Evolutionary conservation across 1,140 invertebrate species (phyloP).

Genomic region (Ephestia elutella): DNA sequence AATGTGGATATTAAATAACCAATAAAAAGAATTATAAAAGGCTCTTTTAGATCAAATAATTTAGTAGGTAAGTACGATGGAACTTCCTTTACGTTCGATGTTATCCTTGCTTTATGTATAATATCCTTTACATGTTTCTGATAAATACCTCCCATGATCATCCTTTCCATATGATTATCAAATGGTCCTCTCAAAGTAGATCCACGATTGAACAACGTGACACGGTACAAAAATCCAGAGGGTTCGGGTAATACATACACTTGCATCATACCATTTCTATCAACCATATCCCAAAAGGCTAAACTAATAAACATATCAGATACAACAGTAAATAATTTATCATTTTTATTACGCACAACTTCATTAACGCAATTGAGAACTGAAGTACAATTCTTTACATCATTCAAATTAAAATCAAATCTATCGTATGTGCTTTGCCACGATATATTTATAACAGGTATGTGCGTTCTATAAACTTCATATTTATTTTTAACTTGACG

Average conservation of each 20-base stretch:
- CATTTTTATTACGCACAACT: neutral
- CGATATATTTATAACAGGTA: neutral
- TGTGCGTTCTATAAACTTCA: conserved; percentile 7
- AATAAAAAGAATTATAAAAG: neutral
- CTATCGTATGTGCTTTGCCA: neutral
- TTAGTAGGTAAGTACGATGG: neutral
- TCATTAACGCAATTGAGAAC: neutral
- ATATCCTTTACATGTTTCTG: neutral
- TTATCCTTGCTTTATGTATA: neutral
- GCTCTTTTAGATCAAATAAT: neutral
- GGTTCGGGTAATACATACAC: neutral
- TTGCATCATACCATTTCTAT: neutral
- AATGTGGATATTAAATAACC: conserved; percentile 1
- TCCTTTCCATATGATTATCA: neutral
- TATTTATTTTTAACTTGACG: conserved; percentile 14
- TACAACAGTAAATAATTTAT: neutral
- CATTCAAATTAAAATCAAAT: neutral
- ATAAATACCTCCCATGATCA: neutral
- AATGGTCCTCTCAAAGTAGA: neutral
- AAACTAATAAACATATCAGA: conserved; percentile 2
- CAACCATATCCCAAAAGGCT: neutral
- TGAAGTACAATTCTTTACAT: neutral
- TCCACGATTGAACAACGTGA: neutral
- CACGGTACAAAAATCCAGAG: neutral
- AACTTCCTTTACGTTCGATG: neutral